Base-by-base conservation (phyloP, 2,113 vertebrate species). In the Lampris megalopsis region DNA sequence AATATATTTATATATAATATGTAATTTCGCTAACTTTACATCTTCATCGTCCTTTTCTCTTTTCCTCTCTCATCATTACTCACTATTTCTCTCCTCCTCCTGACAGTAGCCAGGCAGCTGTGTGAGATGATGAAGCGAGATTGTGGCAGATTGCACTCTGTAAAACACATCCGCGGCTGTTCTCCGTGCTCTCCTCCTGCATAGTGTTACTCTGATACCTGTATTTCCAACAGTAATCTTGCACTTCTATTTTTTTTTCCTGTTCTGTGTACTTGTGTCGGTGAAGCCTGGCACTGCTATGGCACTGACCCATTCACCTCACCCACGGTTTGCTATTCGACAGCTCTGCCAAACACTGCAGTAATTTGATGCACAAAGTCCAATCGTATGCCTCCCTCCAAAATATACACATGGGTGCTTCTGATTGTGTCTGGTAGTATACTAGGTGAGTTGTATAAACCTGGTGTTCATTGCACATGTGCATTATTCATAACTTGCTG, bases 1-100 rank as follows among this genome's bases (percentile, higher is more conserved):
- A 95, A 95, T 95, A 95, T 94, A 95, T 94, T 93, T 93, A 92
- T 94, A 94, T 94, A 94, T 94, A 90, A 87, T 92, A 92, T 93
- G 90, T 92, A 86, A 77, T 87, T 92, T 92, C 84, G 50, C 90
- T 93, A 74, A 77, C 76, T 81, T 45, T 75, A 67, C 63, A 86
- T 80, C 76, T 69, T 83, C 80, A 49, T 81, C 79, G 86, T 91
- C 87, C 85, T 81, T 80, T 58, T 83, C 43, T 52, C 61, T 75
- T 59, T 60, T 43, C 54, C 9, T 47, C 54, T 73, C 66, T 56
- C 59, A 35, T 75, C 50, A 68, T 58, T 53, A 38, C 41, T 57
- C 77, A 37, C 50, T 43, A 62, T 78, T 61, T 59, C 69, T 42
- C 69, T 76, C 60, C 49, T 41, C 45, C 66, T 84, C 71, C 73